Base-by-base conservation (phyloP, 2,888 invertebrate species). In the Macrophya alboannulata region DNA sequence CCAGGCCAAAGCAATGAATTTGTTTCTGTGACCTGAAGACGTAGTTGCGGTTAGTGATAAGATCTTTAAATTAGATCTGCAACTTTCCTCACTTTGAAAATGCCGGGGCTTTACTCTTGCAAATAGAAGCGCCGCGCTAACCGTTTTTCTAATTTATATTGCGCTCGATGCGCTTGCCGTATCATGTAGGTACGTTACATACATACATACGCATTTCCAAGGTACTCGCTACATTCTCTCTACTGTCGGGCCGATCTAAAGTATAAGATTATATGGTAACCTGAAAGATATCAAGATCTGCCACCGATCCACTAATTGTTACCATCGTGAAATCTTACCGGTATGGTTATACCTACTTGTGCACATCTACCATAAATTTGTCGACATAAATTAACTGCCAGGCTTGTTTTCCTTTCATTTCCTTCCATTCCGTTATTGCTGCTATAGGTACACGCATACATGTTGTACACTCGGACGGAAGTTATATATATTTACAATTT, bases 1-100 rank as follows among this genome's bases (percentile, higher is more conserved):
- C 37, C 48, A 77, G 51, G 77, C 51, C 55, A 77, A 77, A 31
- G 77, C 55, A 77, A 77, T 77, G 77, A 77, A 77, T 37, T 77
- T 55, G 37, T 77, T 77, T 17, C 21, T 31, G 37, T 43, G 55
- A 31, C 51, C 48, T 17, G 51, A 51, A 77, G 76, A 77, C 51
- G 76, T 51, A 51, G 51, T 51, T 77, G 51, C 55, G 4, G 21
- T 10, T 68, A 0, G n/a, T 15, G 74, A 74, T 51, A 77, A 55
- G 8, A 77, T 77, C 77, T 51, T 31, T 55, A 37, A 77, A 77
- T 77, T 77, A 55, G 25, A 51, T 55, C 15, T 77, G n/a, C 51
- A 55, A 55, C 77, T 77, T 77, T 77, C 77, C 31, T 55, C 51
- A 25, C 51, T 51, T 37, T 31, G 62, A 31, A 31, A 31, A 81